Conservation (phyloP, 2,888 invertebrate species). For the Xanthorhoe spadicearia region DNA sequence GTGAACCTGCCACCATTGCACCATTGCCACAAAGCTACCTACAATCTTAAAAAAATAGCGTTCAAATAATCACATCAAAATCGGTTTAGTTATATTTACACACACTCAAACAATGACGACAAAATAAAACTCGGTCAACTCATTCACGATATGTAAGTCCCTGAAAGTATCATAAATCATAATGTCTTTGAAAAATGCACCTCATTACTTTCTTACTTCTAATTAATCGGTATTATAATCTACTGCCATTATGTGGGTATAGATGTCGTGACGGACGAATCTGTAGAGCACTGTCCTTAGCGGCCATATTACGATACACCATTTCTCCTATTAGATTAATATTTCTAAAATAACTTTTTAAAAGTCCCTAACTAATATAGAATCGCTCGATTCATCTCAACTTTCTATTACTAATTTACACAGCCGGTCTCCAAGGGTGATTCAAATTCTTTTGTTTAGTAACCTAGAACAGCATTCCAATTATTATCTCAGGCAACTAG, state of each 20-base stretch:
- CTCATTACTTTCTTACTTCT: not conserved
- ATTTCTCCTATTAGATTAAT: conserved; percentile 17
- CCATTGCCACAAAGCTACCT: conserved; percentile 28
- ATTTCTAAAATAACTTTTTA: conserved; percentile 20
- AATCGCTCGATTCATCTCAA: conserved; percentile 24
- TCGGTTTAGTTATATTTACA: conserved; percentile 16
- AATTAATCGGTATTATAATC: not conserved
- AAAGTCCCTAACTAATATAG: conserved; percentile 8
- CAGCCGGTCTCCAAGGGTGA: conserved; percentile 38
- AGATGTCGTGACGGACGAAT: not conserved
- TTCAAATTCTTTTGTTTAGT: conserved; percentile 30
- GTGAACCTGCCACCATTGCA: too few species aligned
- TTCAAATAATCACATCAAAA: conserved; percentile 34
- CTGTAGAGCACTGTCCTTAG: conserved; percentile 2
- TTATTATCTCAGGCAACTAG: conserved; percentile 45
- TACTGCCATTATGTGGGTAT: not conserved
- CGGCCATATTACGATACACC: conserved; percentile 22
- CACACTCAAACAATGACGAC: conserved; percentile 14
- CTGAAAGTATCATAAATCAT: conserved; percentile 13
- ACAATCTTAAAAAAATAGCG: conserved; percentile 19
- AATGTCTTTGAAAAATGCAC: conserved; percentile 27
- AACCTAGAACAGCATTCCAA: conserved; percentile 35
- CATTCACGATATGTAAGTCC: conserved; percentile 24
- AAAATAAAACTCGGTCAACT: conserved; percentile 17
- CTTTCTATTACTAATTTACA: conserved; percentile 36